These are phyloP conservation scores for Sebastes minor DNA, from an alignment of 2,797 vertebrate genomes.

Conservation along the genomic window DNA sequence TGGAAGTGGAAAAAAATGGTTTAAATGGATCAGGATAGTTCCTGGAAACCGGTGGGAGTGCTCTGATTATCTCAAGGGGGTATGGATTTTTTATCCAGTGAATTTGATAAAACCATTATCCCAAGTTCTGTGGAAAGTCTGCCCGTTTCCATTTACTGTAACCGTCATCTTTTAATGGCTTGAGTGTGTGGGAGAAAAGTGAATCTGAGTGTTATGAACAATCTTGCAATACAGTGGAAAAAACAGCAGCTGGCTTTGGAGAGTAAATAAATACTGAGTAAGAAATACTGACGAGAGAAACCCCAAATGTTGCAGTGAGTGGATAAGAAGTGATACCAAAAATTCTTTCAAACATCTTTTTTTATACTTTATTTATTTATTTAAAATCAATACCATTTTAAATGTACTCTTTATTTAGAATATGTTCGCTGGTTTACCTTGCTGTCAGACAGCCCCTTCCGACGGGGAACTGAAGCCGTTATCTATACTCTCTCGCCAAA, in stretches of 20 bases:
- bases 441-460: no score
- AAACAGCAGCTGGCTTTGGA: neutral
- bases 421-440: no score
- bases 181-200: neutral
- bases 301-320: neutral
- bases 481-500: no score
- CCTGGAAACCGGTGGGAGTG: constrained; percentile 1
- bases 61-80: neutral
- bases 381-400: no score
- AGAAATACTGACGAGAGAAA: neutral
- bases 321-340: neutral
- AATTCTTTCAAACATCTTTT: neutral
- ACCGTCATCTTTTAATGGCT: neutral
- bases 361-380: no score
- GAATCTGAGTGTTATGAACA: neutral
- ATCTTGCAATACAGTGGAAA: neutral
- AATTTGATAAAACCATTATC: neutral
- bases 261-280: neutral
- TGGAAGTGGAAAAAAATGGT: neutral
- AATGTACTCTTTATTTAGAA: no score
- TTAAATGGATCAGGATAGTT: neutral
- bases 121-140: neutral
- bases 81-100: accelerated
- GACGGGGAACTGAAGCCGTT: no score
- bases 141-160: neutral